phyloP scores from a whole-genome alignment of 2,797 vertebrate genomes.

The Chloroceryle amazona region DNA sequence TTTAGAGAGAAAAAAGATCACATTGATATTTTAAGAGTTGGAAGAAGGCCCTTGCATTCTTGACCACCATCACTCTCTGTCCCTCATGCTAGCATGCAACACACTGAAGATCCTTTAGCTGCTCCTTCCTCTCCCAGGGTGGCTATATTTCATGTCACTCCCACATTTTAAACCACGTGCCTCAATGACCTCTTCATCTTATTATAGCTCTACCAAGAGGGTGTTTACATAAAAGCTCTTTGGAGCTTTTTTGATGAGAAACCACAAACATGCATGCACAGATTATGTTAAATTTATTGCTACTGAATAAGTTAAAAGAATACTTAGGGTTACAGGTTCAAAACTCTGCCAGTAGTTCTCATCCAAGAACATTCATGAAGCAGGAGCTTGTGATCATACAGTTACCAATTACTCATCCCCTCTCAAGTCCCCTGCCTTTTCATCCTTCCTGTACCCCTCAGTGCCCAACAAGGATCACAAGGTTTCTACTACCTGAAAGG shows the following conservation, averaged over 20 bases:
- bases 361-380: background rate
- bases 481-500: background rate
- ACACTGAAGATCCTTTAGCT: background rate
- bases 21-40: background rate
- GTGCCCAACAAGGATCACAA: background rate
- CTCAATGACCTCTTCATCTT: constrained; percentile 24
- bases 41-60: background rate
- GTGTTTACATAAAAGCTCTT: constrained; percentile 64
- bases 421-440: background rate
- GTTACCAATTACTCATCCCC: background rate
- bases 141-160: constrained; percentile 32
- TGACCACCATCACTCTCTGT: background rate
- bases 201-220: constrained; percentile 46
- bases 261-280: constrained; percentile 41
- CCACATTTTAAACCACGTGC: constrained; percentile 33
- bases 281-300: constrained; percentile 55
- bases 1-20: background rate
- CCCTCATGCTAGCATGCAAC: background rate
- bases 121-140: background rate
- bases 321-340: constrained; percentile 35
- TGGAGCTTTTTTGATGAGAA: constrained; percentile 63
- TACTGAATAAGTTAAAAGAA: constrained; percentile 14
- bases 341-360: background rate
- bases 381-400: background rate
- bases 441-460: background rate